Evolutionary conservation across 2,888 invertebrate genomes (phyloP), one percentile per base, ranked within the genome.

Genomic region (Hedychridium roseum): DNA sequence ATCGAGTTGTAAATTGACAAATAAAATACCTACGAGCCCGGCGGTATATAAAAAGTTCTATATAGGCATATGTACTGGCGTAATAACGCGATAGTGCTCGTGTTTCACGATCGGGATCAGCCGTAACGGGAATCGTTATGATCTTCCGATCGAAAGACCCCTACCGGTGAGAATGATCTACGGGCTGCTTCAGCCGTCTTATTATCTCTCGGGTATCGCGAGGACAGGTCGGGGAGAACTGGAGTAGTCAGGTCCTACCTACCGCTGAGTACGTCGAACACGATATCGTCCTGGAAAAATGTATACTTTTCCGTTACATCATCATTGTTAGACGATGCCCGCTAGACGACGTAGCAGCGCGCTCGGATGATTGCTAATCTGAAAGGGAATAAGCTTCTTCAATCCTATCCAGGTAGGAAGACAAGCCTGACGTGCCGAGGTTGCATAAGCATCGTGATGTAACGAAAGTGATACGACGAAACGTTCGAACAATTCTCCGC

Each of bases 1-100:
- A 45, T 61, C 54, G 56, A 18, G 37, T 54, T 41, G 51, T n/a
- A n/a, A 48, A 64, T 67, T 59, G 64, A 57, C 57, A 50, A 65
- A 61, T 64, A 64, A 63, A 67, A 63, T 57, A 61, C 50, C 32
- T 34, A 50, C 43, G 44, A 9, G 7, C 20, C 40, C 17, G 43
- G 32, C 32, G 12, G 45, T 34, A 44, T 23, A 6, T 23, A 23
- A 6, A 23, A 5, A 9, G 5, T 6, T 23, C 5, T 23, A 23
- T 5, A 23, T 23, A 23, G 23, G 9, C 9, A 23, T 23, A 5
- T 23, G 23, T 23, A 6, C 18, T 16, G 5, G 31, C 4, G 3
- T 14, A 18, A 58, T 54, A 58, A 60, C 47, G 50, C 23, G 50
- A 60, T 5, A 35, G 54, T 39, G 51, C 34, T 27, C 43, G 50